A percentile compares a stretch with the other conserved stretches of the same genome.
These are phyloP conservation scores for Eudasyphora cyanicolor DNA, from an alignment of 2,888 invertebrate species.

Conservation along the genomic window DNA sequence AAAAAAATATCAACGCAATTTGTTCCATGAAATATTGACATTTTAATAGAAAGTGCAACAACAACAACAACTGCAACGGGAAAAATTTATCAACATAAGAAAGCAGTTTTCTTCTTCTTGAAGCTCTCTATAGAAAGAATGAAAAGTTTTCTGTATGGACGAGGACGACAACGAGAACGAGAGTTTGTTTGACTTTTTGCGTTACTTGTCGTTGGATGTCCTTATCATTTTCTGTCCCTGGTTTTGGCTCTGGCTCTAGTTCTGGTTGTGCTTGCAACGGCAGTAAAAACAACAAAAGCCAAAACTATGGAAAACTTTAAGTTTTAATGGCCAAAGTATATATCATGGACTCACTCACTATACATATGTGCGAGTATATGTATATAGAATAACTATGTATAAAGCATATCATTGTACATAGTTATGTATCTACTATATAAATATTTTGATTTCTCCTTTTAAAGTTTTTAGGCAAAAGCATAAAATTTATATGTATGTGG, in stretches of 20 bases:
- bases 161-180: too few relatives aligned
- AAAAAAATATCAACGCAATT: background rate
- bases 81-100: too few relatives aligned
- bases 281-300: constrained; percentile 4
- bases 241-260: too few relatives aligned
- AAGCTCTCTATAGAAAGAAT: constrained; percentile 5
- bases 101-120: background rate
- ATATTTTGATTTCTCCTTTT: background rate
- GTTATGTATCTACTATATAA: background rate
- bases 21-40: background rate
- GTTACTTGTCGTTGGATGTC: background rate
- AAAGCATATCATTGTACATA: background rate
- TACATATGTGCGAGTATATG: too few relatives aligned
- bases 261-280: background rate
- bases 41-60: background rate
- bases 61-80: constrained; percentile 12
- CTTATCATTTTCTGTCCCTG: constrained; percentile 9
- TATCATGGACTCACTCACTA: too few relatives aligned
- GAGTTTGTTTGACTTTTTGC: background rate
- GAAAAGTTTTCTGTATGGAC: constrained; percentile 15
- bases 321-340: constrained; percentile 62
- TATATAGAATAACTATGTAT: background rate
- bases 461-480: background rate
- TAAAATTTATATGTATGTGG: constrained; percentile 51
- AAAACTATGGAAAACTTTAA: constrained; percentile 29